Evolutionary conservation across 2,888 invertebrate species (phyloP).

Genomic region (Pristionchus exspectatus): DNA sequence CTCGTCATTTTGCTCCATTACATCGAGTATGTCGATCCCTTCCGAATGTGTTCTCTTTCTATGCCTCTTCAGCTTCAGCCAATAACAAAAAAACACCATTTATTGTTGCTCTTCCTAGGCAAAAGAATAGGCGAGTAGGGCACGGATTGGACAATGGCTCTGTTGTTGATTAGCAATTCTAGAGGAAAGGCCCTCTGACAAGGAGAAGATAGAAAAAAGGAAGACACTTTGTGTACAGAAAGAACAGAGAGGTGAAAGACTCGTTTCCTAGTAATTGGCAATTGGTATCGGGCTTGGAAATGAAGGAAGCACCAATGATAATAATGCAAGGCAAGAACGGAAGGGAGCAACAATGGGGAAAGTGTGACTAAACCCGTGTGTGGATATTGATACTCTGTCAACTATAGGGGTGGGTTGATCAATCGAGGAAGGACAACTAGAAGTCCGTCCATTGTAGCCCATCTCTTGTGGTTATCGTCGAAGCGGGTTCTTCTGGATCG

Average conservation of each 20-base stretch:
- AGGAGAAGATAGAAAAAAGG: constrained; percentile 4
- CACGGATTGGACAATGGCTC: not conserved
- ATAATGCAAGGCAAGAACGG: not conserved
- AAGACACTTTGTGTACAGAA: constrained; percentile 37
- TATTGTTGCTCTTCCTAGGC: constrained; percentile 11
- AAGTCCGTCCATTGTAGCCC: constrained; percentile 54
- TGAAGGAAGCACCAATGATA: constrained; percentile 20
- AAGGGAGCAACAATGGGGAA: constrained; percentile 10
- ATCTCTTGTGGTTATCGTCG: constrained; percentile 32
- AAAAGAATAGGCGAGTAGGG: not conserved
- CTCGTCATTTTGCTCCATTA: not conserved
- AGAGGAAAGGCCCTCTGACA: not conserved
- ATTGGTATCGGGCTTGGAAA: not conserved
- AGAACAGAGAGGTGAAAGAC: constrained; percentile 13
- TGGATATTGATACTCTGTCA: not conserved
- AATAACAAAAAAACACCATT: constrained; percentile 20
- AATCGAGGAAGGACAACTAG: constrained; percentile 7
- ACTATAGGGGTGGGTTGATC: not conserved
- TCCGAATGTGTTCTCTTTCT: constrained; percentile 25
- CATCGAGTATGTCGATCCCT: not conserved
- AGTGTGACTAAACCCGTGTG: constrained; percentile 14
- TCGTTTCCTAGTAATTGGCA: constrained; percentile 25
- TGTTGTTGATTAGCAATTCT: not conserved
- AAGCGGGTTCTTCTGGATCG: not conserved
- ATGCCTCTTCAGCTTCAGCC: not conserved